These are phyloP conservation scores for Elgaria multicarinata DNA, from an alignment of 2,113 vertebrate genomes.

Conservation along the genomic window DNA sequence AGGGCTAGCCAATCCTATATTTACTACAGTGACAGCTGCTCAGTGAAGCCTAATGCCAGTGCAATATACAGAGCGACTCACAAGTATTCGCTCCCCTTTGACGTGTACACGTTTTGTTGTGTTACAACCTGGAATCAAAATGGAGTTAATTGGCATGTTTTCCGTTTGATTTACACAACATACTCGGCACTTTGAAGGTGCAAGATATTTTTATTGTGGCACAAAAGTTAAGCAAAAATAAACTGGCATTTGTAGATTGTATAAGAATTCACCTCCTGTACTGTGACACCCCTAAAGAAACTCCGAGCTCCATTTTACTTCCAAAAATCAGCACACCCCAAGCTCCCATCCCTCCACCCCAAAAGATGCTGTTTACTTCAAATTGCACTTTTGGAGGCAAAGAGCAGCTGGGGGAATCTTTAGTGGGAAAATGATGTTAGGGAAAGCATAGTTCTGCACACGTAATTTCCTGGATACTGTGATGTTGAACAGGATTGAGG, in stretches of 20 bases:
- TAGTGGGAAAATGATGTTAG: background rate
- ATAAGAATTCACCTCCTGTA: too few species aligned
- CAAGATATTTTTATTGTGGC: too few species aligned
- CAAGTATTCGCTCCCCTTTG: too few species aligned
- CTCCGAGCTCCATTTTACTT: background rate
- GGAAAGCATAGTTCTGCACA: background rate
- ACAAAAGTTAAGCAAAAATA: too few species aligned
- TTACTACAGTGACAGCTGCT: background rate
- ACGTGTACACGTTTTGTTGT: too few species aligned
- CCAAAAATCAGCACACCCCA: background rate
- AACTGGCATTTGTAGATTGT: too few species aligned
- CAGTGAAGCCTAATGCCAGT: background rate
- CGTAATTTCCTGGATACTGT: background rate
- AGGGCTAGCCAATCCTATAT: background rate
- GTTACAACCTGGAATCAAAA: too few species aligned
- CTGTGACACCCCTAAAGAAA: too few species aligned
- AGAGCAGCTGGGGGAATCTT: background rate
- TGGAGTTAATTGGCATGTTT: too few species aligned
- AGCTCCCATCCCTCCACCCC: background rate
- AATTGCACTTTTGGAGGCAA: background rate
- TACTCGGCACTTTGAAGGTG: too few species aligned
- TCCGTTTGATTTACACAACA: too few species aligned
- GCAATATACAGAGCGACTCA: too few species aligned
- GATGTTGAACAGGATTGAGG: background rate
- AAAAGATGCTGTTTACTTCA: background rate